Evolutionary conservation across 2,797 vertebrate species (phyloP), one percentile per base, ranked within the genome.

Genomic region (Hemibagrus guttatus): DNA sequence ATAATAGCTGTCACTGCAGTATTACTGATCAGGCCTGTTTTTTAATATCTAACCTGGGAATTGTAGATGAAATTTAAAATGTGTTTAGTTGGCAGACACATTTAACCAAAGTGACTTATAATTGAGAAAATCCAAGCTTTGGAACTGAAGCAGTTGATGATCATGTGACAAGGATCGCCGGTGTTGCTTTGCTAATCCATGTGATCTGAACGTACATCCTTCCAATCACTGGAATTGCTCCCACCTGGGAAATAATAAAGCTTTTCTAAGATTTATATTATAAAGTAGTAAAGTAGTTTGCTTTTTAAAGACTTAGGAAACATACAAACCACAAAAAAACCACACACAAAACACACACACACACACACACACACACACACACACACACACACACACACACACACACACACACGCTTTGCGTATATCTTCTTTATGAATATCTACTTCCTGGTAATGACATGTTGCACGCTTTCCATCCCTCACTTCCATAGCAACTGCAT

Each of bases 401-500:
- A 52, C 71, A 69, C 80, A 54, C 88, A 85, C 82, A 63, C 59
- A 74, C 85, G 64, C 35, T 78, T 82, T 85, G 46, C 64, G 68
- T 82, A 86, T 91, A 88, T 91, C 85, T 86, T 71, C 79, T 69
- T 26, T 80, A 69, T 69, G 28, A 68, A 66, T 69, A 49, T 28
- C 39, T 23, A 26, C 28, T 58, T 83, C n/a, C 54, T 68, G 59
- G 61, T 54, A 68, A 59, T 89, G 88, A 74, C 21, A 58, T 90
- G 88, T 87, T 91, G 84, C 88, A 88, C 85, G 52, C 88, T 52
- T 66, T 69, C 91, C 93, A 58, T 84, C 84, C 35, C 19, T 26
- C 0, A 87, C 95, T 31, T 85, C 95, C 91, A 93, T 93, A 92
- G 92, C 85, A 91, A 95, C 94, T 4, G 14, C 87, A 76, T 66